A percentile compares a stretch with the other conserved stretches of the same genome.
Evolutionary conservation across 2,113 vertebrate genomes (phyloP).

Genomic region (Cheilinus undulatus): DNA sequence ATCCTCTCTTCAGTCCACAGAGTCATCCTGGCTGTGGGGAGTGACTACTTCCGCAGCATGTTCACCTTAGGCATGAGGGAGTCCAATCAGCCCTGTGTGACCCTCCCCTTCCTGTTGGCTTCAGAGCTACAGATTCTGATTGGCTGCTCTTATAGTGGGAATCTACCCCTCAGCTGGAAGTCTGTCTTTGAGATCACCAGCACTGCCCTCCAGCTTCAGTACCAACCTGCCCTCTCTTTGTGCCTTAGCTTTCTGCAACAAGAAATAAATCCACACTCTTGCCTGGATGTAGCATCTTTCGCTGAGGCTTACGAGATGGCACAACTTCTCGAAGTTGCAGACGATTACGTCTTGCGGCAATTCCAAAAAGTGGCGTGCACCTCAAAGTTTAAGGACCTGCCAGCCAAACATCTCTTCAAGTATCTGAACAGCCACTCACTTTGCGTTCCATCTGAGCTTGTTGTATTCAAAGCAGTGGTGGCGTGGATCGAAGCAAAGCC

Average conservation of each 20-base stretch:
- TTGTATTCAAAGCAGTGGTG: slow-evolving; percentile 87
- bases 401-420: slow-evolving; percentile 80
- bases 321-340: slow-evolving; percentile 79
- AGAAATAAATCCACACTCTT: slow-evolving; percentile 84
- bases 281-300: slow-evolving; percentile 82
- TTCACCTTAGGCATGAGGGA: slow-evolving; percentile 92
- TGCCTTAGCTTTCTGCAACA: slow-evolving; percentile 85
- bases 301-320: slow-evolving; percentile 83
- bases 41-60: slow-evolving; percentile 92
- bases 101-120: slow-evolving; percentile 77
- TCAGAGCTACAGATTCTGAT: slow-evolving; percentile 86
- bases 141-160: slow-evolving; percentile 87
- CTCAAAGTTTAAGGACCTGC: slow-evolving; percentile 86
- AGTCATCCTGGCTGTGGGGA: slow-evolving; percentile 88
- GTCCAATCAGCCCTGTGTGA: slow-evolving; percentile 75
- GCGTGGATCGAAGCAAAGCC: slow-evolving; percentile 87
- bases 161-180: slow-evolving; percentile 84
- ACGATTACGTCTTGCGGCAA: slow-evolving; percentile 86
- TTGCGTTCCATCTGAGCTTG: slow-evolving; percentile 87
- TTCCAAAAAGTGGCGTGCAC: slow-evolving; percentile 86
- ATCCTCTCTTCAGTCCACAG: slow-evolving; percentile 85
- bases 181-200: slow-evolving; percentile 85
- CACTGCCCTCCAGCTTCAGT: slow-evolving; percentile 89
- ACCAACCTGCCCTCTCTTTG: slow-evolving; percentile 86
- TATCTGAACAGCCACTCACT: slow-evolving; percentile 86